Evolutionary conservation across 2,113 vertebrate species (phyloP), one percentile per base, ranked within the genome.

Genomic region (Prunella himalayana): DNA sequence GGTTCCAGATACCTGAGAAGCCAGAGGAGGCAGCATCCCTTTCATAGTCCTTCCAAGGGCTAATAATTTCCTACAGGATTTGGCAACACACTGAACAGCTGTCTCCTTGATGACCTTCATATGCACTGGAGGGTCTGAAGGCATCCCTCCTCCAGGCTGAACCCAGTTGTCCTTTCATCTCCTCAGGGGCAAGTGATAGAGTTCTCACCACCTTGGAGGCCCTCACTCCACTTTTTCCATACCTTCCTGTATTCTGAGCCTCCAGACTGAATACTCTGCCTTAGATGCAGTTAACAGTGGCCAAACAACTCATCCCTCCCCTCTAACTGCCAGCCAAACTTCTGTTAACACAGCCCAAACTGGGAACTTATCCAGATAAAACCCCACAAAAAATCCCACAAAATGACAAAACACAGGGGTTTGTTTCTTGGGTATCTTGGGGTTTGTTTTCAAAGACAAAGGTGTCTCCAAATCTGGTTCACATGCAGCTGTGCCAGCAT

Each of bases 401-500:
- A 65, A 65, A 33, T 18, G 25, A 9, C 10, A 17, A 41, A 61
- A 21, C 8, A 33, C 16, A 10, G 3, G n/a, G n/a, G n/a, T n/a
- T n/a, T n/a, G n/a, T n/a, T n/a, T n/a, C n/a, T n/a, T n/a, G n/a
- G n/a, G 4, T 64, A 53, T 90, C 54, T 72, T 5, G 7, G 51
- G 6, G 7, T 27, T 72, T 82, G 23, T 72, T 88, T 70, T 65
- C 13, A 39, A 44, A 70, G 45, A 33, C 5, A 57, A 28, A 70
- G 11, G 5, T 42, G 15, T 42, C 79, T 56, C 33, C 44, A 50
- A 82, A 44, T 60, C 49, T 66, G 51, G 20, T 41, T 83, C n/a
- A 28, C 4, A 1, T 9, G 10, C 1, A 6, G 31, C 18, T 50
- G 6, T 80, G 22, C 23, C 72, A 87, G 37, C 0, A 0, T 50